Percentiles rank a stretch among this genome's conserved stretches.
phyloP scores from a whole-genome alignment of 2,113 vertebrate genomes.

The Phaetusa simplex region DNA sequence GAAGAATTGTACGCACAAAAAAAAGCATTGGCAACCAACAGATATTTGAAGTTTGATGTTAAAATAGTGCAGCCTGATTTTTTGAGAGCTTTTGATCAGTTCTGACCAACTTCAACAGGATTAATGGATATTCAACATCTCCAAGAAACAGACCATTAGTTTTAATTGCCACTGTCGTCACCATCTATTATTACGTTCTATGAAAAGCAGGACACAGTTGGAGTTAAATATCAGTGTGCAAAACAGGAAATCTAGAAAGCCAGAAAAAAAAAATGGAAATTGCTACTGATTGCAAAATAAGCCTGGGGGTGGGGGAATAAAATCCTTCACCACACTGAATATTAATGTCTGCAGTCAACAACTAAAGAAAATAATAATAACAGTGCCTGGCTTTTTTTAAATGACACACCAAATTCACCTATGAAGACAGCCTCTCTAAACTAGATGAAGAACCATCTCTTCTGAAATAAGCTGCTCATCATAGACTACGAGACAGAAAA shows the following conservation, averaged over 20 bases:
- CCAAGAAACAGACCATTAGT: neutral
- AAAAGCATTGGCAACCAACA: neutral
- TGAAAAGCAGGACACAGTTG: neutral
- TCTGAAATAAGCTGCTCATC: neutral
- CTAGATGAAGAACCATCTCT: neutral
- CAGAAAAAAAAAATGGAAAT: neutral
- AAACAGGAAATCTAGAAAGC: neutral
- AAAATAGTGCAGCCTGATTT: neutral
- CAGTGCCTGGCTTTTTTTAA: neutral
- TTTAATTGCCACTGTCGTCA: neutral
- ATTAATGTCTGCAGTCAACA: neutral
- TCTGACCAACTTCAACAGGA: neutral
- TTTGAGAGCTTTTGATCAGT: neutral
- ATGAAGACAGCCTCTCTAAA: neutral
- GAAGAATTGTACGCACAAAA: neutral
- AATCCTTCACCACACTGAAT: neutral
- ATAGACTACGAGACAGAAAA: neutral
- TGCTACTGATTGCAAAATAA: constrained; percentile 11
- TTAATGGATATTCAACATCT: neutral
- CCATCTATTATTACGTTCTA: neutral
- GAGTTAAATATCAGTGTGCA: neutral
- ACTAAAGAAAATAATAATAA: neutral
- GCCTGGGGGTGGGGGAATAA: neutral
- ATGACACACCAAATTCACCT: neutral
- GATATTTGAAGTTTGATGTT: neutral